Base-by-base conservation (phyloP, 2,888 invertebrate species). In the Dendrolimus pini region DNA sequence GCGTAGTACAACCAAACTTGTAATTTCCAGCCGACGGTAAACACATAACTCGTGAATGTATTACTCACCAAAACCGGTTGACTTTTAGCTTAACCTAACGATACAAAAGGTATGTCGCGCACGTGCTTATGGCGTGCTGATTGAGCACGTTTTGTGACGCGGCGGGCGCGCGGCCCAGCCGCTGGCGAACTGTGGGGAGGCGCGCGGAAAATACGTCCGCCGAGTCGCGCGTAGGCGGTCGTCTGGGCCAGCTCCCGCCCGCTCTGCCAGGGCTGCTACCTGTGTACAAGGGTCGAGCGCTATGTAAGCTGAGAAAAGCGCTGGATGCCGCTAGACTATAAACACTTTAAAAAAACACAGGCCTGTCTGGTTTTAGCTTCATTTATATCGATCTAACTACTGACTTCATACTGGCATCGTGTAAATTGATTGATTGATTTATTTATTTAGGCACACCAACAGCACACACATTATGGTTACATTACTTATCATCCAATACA, bases 161-260 rank as follows among this genome's bases (percentile, higher is more conserved):
- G 77, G 71, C 75, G 80, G 77, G 74, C 77, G 82, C 89, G 86
- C 87, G 91, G 87, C 90, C 92, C 91, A 85, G 89, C 89, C 83
- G 85, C 88, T 85, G 82, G 85, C 84, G 85, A 82, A 83, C 81
- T 83, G 84, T 84, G 86, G 75, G 75, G 84, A 73, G 60, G 66
- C 59, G 61, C 65, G 71, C 75, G 73, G 75, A 71, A 69, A 70
- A 79, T 78, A 83, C 89, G 87, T 82, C 81, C 85, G 80, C 78
- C 74, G 71, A 74, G 70, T 72, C 79, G 81, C 85, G 83, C 85
- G 86, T 86, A 82, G 85, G 86, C 87, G 86, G 78, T 67, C 83
- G 80, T 85, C 85, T 85, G 85, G 70, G 66, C 57, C 57, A 63
- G 66, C 67, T 67, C 68, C 65, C 63, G 64, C 64, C 55, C 58